Percentiles rank a stretch among this genome's conserved stretches.
phyloP scores from a whole-genome alignment of 2,113 vertebrate genomes.

The Chaetodon auriga region DNA sequence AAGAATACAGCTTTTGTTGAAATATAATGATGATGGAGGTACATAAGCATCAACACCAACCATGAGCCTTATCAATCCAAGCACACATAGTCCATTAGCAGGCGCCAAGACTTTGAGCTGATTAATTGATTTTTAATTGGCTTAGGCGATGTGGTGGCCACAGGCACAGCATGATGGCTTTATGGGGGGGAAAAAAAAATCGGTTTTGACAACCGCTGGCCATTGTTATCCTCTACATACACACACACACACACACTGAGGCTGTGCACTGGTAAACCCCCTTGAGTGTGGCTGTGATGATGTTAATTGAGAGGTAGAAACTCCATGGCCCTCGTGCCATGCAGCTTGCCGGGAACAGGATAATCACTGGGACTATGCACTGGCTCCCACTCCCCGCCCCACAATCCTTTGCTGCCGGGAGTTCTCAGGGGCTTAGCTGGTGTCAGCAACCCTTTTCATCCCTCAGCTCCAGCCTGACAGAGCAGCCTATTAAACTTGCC shows the following conservation, averaged over 20 bases:
- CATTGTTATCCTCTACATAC: constrained; percentile 33
- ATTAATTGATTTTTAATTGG: constrained; percentile 82
- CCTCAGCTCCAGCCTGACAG: constrained; percentile 66
- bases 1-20: constrained; percentile 59
- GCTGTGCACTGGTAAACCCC: constrained; percentile 38
- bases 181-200: constrained; percentile 31
- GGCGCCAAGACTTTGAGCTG: constrained; percentile 62
- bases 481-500: constrained; percentile 72
- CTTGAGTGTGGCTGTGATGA: constrained; percentile 56
- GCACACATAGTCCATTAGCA: constrained; percentile 66
- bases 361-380: constrained; percentile 67
- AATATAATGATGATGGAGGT: constrained; percentile 40
- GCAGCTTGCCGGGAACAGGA: constrained; percentile 55
- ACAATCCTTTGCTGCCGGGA: constrained; percentile 70
- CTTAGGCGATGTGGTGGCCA: constrained; percentile 44
- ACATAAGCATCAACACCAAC: constrained; percentile 34
- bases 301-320: constrained; percentile 74
- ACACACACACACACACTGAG: constrained; percentile 18
- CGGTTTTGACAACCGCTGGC: constrained; percentile 46
- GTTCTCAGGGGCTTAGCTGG: constrained; percentile 69
- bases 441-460: constrained; percentile 74
- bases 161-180: constrained; percentile 64
- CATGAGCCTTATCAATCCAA: constrained; percentile 68
- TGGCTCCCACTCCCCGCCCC: constrained; percentile 50
- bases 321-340: constrained; percentile 50